Evolutionary conservation across 2,888 invertebrate species (phyloP), one percentile per base, ranked within the genome.

Genomic region (Netelia melanura): DNA sequence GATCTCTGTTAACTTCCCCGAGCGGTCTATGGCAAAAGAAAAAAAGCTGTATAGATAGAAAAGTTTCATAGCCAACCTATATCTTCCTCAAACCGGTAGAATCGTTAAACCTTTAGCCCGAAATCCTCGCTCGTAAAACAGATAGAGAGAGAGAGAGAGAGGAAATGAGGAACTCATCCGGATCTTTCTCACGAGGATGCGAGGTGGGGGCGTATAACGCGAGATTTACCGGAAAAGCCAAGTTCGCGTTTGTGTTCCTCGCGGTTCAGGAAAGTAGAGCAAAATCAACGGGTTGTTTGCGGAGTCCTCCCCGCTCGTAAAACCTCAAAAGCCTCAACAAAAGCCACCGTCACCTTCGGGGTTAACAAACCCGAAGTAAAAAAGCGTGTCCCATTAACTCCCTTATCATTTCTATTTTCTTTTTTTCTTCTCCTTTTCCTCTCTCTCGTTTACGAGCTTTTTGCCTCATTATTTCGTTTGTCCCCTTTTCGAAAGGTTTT

Each of bases 101-200:
- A 71, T 79, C 79, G 79, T 79, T 79, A 79, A 79, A 79, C 54
- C 71, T 70, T 64, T 64, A 70, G 54, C 11, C 21, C 14, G 48
- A 64, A 70, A 54, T 71, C 54, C 30, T 71, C 38, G 52, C 61
- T 79, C 79, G 71, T 79, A 79, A 79, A 79, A 62, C 62, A 38
- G 79, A 71, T 38, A 17, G 25, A 25, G 25, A 25, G 25, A 25
- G 25, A 25, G 2, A 25, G 25, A 38, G 61, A 68, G 43, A 44
- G 21, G 43, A 70, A 25, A 68, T 30, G 44, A 38, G 61, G 43
- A 62, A 30, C 52, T 64, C 70, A 71, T 64, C 54, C 43, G 54
- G 62, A 62, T 70, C 54, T 71, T 71, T 48, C 48, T 23, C 38
- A 64, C 71, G 54, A 38, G 21, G 17, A 5, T 14, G 38, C 14